Conservation (phyloP, 2,888 invertebrate genomes). For the Caenorhabditis sp. region DNA sequence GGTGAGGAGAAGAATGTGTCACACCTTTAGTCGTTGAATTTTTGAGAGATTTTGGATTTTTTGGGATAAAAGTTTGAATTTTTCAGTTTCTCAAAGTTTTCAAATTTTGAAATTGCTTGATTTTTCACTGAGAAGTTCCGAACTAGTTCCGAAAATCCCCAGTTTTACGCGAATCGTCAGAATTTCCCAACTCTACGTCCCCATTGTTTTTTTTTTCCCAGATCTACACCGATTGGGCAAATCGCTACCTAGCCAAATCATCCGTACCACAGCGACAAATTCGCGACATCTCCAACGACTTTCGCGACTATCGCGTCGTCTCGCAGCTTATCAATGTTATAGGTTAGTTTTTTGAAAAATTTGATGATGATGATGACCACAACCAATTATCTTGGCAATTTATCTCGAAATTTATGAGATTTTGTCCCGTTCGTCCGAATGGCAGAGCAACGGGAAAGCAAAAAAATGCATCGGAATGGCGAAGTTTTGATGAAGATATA, state of each 20-base stretch:
- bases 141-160: background rate
- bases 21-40: no score
- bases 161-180: background rate
- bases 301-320: slow-evolving; percentile 59
- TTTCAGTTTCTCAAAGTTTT: no score
- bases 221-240: slow-evolving; percentile 68
- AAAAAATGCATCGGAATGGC: no score
- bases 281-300: slow-evolving; percentile 60
- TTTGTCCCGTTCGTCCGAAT: background rate
- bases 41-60: background rate
- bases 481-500: background rate
- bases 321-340: slow-evolving; percentile 59
- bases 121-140: no score
- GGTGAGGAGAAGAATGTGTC: no score
- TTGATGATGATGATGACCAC: slow-evolving; percentile 11
- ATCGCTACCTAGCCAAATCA: slow-evolving; percentile 55
- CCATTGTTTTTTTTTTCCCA: no score
- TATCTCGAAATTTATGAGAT: background rate
- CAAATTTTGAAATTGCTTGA: no score
- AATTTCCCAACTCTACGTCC: background rate
- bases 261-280: slow-evolving; percentile 38
- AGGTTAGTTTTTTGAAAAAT: slow-evolving; percentile 45
- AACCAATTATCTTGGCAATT: slow-evolving; percentile 3
- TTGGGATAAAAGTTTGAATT: no score
- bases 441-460: background rate